Conservation (phyloP, 2,888 invertebrate genomes). For the Agrochola lychnidis region DNA sequence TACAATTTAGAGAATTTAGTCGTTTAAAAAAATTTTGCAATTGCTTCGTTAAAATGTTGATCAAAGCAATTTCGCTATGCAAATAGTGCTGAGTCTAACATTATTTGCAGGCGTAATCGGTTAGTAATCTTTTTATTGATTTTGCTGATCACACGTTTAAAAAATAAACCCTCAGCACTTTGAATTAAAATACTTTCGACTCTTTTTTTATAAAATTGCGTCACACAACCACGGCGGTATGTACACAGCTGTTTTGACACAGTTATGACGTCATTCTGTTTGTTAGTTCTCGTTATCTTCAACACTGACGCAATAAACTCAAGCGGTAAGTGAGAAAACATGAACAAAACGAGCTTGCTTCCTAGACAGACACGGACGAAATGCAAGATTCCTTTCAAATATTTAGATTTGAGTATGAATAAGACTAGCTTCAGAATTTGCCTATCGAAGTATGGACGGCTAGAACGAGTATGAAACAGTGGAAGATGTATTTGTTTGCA, state of each 20-base stretch:
- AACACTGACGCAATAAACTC: conserved; percentile 32
- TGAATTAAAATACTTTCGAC: neutral
- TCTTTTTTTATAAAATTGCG: neutral
- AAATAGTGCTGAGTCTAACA: conserved; percentile 34
- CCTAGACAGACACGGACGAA: conserved; percentile 28
- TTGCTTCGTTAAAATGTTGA: conserved; percentile 32
- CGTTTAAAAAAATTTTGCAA: conserved; percentile 5
- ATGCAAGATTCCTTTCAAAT: conserved; percentile 49
- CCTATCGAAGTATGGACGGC: too few species aligned
- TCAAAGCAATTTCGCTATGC: conserved; percentile 40
- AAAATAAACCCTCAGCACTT: neutral
- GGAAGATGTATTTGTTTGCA: too few species aligned
- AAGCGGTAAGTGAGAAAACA: conserved; percentile 46
- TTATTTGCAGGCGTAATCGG: conserved; percentile 24
- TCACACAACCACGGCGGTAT: neutral
- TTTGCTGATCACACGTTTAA: neutral
- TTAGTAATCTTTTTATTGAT: conserved; percentile 17
- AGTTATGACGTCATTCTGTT: conserved; percentile 34
- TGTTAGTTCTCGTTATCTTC: conserved; percentile 41
- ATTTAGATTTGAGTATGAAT: conserved; percentile 4
- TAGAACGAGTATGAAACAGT: too few species aligned
- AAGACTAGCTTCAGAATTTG: too few species aligned
- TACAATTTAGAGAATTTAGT: neutral
- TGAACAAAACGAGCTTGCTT: conserved; percentile 34
- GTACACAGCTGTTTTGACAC: conserved; percentile 22